These are phyloP conservation scores for Dascyllus trimaculatus DNA, from an alignment of 2,113 vertebrate species.

Conservation along the genomic window DNA sequence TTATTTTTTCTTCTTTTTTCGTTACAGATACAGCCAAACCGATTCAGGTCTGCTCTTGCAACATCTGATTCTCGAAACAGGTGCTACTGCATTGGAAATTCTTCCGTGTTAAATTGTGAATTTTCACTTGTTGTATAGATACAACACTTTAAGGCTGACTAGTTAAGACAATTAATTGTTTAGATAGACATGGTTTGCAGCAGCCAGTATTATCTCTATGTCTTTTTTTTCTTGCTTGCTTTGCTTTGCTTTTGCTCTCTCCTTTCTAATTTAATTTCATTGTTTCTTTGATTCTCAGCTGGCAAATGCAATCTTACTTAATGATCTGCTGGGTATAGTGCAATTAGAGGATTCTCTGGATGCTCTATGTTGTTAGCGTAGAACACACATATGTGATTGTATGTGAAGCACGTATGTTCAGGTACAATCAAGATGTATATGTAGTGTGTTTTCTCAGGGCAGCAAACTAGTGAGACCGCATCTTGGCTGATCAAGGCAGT, in stretches of 20 bases:
- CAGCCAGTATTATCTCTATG: background rate
- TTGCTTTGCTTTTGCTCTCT: background rate
- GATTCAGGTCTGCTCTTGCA: no score
- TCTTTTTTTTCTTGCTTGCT: conserved; percentile 4
- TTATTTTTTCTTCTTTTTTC: no score
- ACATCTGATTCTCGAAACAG: no score
- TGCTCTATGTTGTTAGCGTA: conserved; percentile 47
- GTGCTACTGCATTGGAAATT: no score
- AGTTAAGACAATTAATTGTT: background rate
- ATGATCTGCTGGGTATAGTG: conserved; percentile 57
- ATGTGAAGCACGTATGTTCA: background rate
- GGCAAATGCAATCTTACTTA: conserved; percentile 63
- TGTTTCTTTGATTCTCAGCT: conserved; percentile 48
- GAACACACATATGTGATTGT: background rate
- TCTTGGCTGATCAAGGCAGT: conserved; percentile 18
- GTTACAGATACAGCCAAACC: no score
- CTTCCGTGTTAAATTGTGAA: no score
- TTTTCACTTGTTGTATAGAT: no score
- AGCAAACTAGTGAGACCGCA: conserved; percentile 25
- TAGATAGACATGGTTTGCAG: background rate
- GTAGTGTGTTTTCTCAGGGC: conserved; percentile 8
- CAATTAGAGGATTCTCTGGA: conserved; percentile 55
- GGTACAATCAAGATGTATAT: background rate
- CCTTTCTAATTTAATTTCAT: conserved; percentile 31
- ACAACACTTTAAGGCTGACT: background rate